These are phyloP conservation scores for Drosophila percnosoma DNA, from an alignment of 2,888 invertebrate species.

Conservation along the genomic window DNA sequence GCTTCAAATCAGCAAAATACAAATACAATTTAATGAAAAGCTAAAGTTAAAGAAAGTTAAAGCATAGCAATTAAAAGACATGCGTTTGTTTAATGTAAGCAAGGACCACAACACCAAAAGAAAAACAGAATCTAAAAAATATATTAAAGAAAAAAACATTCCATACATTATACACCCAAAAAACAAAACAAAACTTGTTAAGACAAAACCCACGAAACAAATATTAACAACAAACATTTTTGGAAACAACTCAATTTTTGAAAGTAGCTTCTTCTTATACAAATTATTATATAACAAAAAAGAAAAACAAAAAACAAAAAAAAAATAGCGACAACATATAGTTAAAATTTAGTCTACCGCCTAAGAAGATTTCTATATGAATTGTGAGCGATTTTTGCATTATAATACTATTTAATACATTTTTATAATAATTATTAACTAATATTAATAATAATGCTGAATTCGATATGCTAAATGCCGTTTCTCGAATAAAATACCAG, in stretches of 20 bases:
- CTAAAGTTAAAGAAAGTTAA: constrained; percentile 6
- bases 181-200: constrained; percentile 1
- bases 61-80: constrained; percentile 23
- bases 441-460: constrained; percentile 30
- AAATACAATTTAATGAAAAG: constrained; percentile 2
- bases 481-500: constrained; percentile 27
- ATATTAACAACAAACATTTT: constrained; percentile 38
- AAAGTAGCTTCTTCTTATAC: constrained; percentile 52
- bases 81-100: constrained; percentile 21
- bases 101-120: constrained; percentile 52
- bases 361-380: constrained; percentile 52
- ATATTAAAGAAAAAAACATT: neutral
- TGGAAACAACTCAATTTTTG: constrained; percentile 45
- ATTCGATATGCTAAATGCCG: constrained; percentile 36
- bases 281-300: constrained; percentile 15
- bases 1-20: constrained; percentile 1
- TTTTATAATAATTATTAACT: constrained; percentile 22
- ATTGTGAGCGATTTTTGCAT: constrained; percentile 63
- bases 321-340: constrained; percentile 22
- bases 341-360: constrained; percentile 45
- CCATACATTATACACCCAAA: constrained; percentile 12
- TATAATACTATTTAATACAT: constrained; percentile 27
- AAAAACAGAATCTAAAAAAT: constrained; percentile 3
- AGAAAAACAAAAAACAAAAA: constrained; percentile 15
- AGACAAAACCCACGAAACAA: constrained; percentile 8